phyloP scores from a whole-genome alignment of 2,888 invertebrate species.

The Physocephala rufipes region DNA sequence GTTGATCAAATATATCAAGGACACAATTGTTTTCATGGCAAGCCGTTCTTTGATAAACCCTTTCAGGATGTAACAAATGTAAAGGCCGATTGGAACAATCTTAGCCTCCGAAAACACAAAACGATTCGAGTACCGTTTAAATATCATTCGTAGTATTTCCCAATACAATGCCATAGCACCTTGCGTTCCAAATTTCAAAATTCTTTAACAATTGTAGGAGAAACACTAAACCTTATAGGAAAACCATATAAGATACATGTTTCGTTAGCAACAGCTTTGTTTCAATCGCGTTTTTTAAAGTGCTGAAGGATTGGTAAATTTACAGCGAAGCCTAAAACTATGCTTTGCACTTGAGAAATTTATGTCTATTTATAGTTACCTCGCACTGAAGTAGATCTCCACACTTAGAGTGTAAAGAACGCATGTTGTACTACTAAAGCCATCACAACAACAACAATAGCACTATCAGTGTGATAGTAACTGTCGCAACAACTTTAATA shows the following conservation, averaged over 20 bases:
- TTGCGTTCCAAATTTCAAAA: neutral
- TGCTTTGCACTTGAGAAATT: no score
- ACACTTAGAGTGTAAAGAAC: no score
- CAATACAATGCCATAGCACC: neutral
- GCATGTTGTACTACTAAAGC: neutral
- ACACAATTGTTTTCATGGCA: no score
- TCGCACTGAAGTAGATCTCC: no score
- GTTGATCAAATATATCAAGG: no score
- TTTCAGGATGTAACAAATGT: no score
- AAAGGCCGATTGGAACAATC: neutral
- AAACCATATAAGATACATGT: neutral
- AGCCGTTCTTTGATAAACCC: no score
- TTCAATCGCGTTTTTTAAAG: neutral
- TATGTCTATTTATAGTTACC: no score
- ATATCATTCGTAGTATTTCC: neutral
- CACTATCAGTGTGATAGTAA: neutral
- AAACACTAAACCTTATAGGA: neutral
- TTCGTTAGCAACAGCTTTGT: no score
- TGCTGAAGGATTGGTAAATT: no score
- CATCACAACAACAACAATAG: neutral
- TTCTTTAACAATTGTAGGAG: neutral
- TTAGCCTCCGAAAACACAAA: neutral
- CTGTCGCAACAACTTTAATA: neutral
- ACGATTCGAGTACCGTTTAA: no score
- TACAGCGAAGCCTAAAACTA: conserved; percentile 34